Conservation (phyloP, 2,797 vertebrate genomes). For the Poecile montanus region DNA sequence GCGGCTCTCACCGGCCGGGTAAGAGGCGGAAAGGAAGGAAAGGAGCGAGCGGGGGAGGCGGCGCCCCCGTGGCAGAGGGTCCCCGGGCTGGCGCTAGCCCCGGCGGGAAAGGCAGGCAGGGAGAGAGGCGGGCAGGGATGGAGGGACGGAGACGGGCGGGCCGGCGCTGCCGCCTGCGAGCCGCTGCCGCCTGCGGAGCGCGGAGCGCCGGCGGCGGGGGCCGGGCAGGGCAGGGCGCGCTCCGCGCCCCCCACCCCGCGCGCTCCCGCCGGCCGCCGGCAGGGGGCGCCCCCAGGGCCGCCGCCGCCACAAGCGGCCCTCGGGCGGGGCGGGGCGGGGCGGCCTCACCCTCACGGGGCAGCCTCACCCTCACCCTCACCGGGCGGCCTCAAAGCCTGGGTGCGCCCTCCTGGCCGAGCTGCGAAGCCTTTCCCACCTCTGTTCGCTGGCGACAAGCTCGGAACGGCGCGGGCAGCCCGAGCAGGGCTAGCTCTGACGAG, state of each 20-base stretch:
- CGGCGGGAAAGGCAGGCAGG: background rate
- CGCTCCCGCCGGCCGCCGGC: background rate
- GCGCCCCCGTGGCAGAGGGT: background rate
- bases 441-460: accelerated
- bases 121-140: background rate
- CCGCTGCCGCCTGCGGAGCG: background rate
- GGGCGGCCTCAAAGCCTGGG: accelerated
- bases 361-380: background rate
- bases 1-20: slow-evolving; percentile 3
- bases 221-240: background rate
- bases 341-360: background rate
- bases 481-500: background rate
- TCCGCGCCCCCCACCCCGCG: background rate
- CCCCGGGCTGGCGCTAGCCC: background rate
- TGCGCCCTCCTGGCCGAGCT: too few species aligned
- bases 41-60: background rate
- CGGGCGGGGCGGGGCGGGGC: background rate
- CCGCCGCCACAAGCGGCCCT: background rate
- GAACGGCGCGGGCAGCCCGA: too few species aligned
- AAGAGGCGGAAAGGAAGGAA: background rate
- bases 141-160: background rate
- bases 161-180: background rate
- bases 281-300: background rate
- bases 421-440: accelerated
- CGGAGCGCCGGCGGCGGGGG: background rate